Conservation (phyloP, 2,888 invertebrate species). For the Scaptomyza parva region DNA sequence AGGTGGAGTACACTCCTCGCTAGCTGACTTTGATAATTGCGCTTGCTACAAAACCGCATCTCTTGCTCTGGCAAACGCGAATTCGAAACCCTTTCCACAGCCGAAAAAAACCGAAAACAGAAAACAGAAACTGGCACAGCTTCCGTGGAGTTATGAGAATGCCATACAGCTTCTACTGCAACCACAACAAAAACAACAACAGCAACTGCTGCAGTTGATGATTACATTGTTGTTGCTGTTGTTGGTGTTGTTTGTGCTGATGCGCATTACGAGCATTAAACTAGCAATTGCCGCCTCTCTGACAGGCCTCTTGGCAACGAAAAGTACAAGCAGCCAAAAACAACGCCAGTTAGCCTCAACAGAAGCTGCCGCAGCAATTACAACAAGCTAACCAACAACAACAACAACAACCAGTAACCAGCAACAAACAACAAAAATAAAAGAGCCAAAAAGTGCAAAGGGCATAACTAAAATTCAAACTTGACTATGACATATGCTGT, state of each 20-base stretch:
- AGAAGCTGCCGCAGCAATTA: slow-evolving; percentile 41
- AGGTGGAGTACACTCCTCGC: slow-evolving; percentile 19
- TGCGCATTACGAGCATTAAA: slow-evolving; percentile 55
- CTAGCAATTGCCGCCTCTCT: slow-evolving; percentile 50
- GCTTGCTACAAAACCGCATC: slow-evolving; percentile 42
- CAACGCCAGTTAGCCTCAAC: slow-evolving; percentile 21
- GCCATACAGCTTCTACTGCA: slow-evolving; percentile 5
- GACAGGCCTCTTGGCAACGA: slow-evolving; percentile 36
- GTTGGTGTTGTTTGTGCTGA: slow-evolving; percentile 18
- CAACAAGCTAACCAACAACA: slow-evolving; percentile 31
- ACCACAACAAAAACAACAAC: slow-evolving; percentile 6
- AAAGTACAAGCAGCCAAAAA: slow-evolving; percentile 37
- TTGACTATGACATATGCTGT: slow-evolving; percentile 1
- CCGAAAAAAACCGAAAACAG: no score
- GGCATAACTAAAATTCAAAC: background rate
- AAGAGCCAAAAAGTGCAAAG: slow-evolving; percentile 7
- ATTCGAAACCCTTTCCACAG: background rate
- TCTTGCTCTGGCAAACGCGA: background rate
- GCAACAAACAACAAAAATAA: slow-evolving; percentile 1
- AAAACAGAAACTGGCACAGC: slow-evolving; percentile 19
- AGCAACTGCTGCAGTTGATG: slow-evolving; percentile 27
- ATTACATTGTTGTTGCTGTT: slow-evolving; percentile 28
- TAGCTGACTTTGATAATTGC: slow-evolving; percentile 36
- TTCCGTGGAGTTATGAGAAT: slow-evolving; percentile 26
- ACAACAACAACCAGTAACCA: slow-evolving; percentile 11